Evolutionary conservation across 1,140 invertebrate genomes (phyloP), one percentile per base, ranked within the genome.

Genomic region (Drosophila takahashii): DNA sequence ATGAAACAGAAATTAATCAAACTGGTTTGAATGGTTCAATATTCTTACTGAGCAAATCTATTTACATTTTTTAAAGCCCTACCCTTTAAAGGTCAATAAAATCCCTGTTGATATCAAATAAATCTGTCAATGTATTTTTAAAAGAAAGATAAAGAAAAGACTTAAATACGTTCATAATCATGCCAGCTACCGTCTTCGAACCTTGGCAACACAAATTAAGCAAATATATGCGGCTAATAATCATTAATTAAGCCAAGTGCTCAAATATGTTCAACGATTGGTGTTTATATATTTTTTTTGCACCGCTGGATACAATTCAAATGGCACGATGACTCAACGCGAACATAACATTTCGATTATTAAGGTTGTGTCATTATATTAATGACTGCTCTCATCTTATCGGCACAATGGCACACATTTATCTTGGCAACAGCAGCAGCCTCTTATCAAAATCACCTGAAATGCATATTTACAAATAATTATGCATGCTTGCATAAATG

Each of bases 381-480:
- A 77, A 86, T 85, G 81, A 77, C 39, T 56, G 22, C 62, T 48
- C 29, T 27, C 39, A 32, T 85, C 77, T 85, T 86, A 85, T 83
- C 79, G 61, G 45, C 58, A 56, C 58, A 58, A 75, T 83, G 79
- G 58, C 79, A 81, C 56, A 81, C 56, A 81, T 81, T 79, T 83
- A 81, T 81, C 79, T 83, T 51, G 39, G 42, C 47, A 44, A 51
- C 52, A 36, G 36, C 42, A 45, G 39, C 74, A 79, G 61, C 77
- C 61, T 53, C 79, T 83, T 81, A 83, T 67, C 81, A 78, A 73
- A 77, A 70, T 66, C 73, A 53, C 78, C 62, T 64, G 64, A 85
- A 81, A 86, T 81, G 81, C 81, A 86, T 72, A 85, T 69, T 86
- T 77, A 79, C 81, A 77, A 78, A 81, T 81, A 81, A 87, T 86